Evolutionary conservation across 2,888 invertebrate genomes (phyloP), one percentile per base, ranked within the genome.

Genomic region (Rotaria sp.): DNA sequence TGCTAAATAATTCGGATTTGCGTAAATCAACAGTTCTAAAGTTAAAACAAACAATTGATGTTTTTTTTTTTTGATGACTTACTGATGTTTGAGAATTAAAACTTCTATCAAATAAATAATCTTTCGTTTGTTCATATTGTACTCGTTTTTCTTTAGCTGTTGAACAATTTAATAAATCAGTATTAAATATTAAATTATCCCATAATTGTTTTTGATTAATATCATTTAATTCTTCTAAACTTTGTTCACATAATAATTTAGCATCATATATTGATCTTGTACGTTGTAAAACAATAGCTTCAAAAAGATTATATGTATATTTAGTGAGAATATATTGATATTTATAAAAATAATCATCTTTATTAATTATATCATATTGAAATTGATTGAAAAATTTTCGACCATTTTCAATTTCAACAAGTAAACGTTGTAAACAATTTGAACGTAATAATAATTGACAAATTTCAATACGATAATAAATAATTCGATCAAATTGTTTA

Each of bases 241-340:
- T 80, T 26, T 80, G 13, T 10, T 80, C 80, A 80, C 41, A 45
- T 41, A 80, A 41, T 80, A 38, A 24, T n/a, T 80, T 45, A 2
- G 80, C 38, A 45, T 80, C 80, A 80, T 11, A 26, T 10, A 80
- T 13, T 24, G n/a, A 18, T n/a, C 41, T 41, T 80, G 80, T 80
- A 45, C 80, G 80, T 45, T 80, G 45, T 80, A 80, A 80, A 80
- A 80, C 24, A 21, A 13, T 80, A n/a, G 45, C 45, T 45, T 80
- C 45, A n/a, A 41, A 45, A 18, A 80, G 10, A 41, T 80, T 21
- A 45, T 26, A 80, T n/a, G 41, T 80, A 45, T 45, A n/a, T 45
- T 80, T 41, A 13, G 11, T n/a, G 45, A 24, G 26, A 26, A n/a
- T 45, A 41, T 26, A 45, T 45, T 80, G 41, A 80, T 45, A 45